Base-by-base conservation (phyloP, 2,797 vertebrate genomes). In the Apogon hyalosoma region DNA sequence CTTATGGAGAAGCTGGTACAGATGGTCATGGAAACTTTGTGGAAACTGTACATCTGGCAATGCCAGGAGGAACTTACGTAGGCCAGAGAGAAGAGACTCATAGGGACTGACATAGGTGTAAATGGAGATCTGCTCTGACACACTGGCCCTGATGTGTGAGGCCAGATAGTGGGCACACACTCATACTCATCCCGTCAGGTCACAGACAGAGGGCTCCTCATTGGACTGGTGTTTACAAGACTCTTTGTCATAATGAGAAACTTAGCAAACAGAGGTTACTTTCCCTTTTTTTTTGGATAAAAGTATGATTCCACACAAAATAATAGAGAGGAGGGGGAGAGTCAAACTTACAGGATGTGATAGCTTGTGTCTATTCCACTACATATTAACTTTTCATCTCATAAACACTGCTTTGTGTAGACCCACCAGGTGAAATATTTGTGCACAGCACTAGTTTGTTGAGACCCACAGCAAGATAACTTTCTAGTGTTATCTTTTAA, bases 111-210 rank as follows among this genome's bases (percentile, higher is more conserved):
- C 56, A 68, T 3, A 49, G 69, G 77, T 77, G 79, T 52, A 77
- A 83, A 85, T 54, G 54, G 61, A 79, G 50, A 87, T 80, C 39
- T 18, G 66, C 62, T 71, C 58, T 63, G 84, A 87, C 87, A 85
- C 68, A 41, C 55, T 39, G 64, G 55, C 60, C 67, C 49, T 62
- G 49, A 68, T 50, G 77, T 76, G 77, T 46, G 73, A 78, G 67
- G 75, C 71, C 77, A 55, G 42, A 28, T 28, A 59, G 63, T 63
- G 63, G 67, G 75, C 69, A 54, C 52, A 49, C 63, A 42, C 40
- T 42, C 40, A n/a, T n/a, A 12, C 13, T 42, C 40, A 42, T 68
- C 48, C 69, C 51, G 67, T 63, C 77, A 70, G 85, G 77, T 77
- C 21, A 15, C 38, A 53, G 75, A 51, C 62, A 60, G 45, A 78